phyloP scores from a whole-genome alignment of 2,113 vertebrate genomes.

The Acinonyx jubatus region DNA sequence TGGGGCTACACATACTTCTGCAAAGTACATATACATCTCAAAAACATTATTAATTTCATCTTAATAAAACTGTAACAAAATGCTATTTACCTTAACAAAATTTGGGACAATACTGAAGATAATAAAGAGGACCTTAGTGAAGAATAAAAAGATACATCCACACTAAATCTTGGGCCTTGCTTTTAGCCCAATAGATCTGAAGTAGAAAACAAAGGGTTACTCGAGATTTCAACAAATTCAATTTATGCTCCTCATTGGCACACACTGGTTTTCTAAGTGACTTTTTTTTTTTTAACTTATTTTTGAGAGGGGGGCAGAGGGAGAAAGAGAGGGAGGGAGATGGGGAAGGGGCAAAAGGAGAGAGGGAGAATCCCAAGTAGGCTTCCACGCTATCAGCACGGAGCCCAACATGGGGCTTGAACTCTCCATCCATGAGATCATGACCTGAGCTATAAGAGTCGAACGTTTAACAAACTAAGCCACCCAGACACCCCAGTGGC shows the following conservation, averaged over 20 bases:
- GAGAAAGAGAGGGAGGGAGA: too few species aligned
- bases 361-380: too few species aligned
- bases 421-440: too few species aligned
- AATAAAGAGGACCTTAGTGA: background rate
- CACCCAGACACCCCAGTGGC: too few species aligned
- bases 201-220: background rate
- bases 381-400: too few species aligned
- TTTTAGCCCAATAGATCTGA: background rate
- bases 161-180: background rate
- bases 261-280: background rate
- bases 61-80: slow-evolving; percentile 10
- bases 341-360: too few species aligned
- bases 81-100: background rate
- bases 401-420: too few species aligned
- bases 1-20: background rate
- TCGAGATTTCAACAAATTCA: background rate
- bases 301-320: too few species aligned
- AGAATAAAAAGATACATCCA: background rate
- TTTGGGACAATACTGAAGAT: background rate
- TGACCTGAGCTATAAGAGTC: too few species aligned
- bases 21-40: background rate
- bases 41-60: background rate
- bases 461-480: too few species aligned
- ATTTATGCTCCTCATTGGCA: background rate
- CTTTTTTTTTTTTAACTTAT: too few species aligned